Conservation (phyloP, 2,797 vertebrate species). For the Chelonia mydas region DNA sequence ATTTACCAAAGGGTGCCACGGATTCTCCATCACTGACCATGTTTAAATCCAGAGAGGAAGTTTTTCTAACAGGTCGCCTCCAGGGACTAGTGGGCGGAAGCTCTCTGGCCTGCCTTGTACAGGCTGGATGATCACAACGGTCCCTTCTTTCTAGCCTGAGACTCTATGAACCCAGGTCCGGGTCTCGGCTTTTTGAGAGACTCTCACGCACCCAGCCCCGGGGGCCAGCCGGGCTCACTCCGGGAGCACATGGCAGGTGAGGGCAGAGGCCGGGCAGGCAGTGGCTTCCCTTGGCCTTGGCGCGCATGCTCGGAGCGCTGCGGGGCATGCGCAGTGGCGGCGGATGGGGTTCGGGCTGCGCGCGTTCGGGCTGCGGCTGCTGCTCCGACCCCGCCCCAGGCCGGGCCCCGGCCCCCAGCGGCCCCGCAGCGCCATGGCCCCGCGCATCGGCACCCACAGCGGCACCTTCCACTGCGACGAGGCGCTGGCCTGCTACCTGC, state of each 20-base stretch:
- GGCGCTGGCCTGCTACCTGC: conserved; percentile 91
- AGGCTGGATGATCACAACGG: no score
- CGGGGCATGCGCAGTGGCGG: neutral
- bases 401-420: neutral
- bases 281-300: neutral
- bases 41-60: no score
- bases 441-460: conserved; percentile 91
- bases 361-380: neutral
- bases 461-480: conserved; percentile 97
- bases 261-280: neutral
- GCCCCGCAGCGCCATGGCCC: neutral
- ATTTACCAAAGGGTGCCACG: no score
- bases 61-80: no score
- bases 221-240: neutral
- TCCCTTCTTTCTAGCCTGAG: no score
- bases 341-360: rapidly evolving
- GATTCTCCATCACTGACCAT: no score
- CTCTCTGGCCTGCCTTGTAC: no score
- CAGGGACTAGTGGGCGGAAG: no score
- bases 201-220: no score
- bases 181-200: no score
- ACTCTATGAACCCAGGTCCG: no score
- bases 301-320: neutral
- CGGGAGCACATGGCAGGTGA: rapidly evolving
- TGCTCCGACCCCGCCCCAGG: neutral